phyloP scores from a whole-genome alignment of 2,888 invertebrate species.

The Plagiodera versicolora region DNA sequence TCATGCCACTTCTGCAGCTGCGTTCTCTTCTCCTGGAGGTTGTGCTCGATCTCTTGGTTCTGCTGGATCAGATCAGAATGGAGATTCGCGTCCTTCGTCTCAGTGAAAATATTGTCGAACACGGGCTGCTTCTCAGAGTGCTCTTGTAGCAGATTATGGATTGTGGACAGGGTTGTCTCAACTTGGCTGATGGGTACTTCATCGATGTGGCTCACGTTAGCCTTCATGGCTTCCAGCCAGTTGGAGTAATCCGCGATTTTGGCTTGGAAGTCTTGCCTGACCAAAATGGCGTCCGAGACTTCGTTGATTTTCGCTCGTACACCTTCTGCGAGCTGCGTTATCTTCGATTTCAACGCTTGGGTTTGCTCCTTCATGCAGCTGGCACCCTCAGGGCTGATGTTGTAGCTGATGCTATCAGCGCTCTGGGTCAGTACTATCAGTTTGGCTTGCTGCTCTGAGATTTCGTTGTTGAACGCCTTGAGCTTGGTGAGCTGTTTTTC shows the following conservation, averaged over 20 bases:
- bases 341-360: conserved; percentile 71
- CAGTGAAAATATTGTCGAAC: conserved; percentile 77
- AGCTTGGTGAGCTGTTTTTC: conserved; percentile 75
- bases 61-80: conserved; percentile 76
- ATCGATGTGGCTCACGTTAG: conserved; percentile 74
- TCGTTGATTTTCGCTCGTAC: conserved; percentile 76
- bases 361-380: conserved; percentile 71
- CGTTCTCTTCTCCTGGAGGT: conserved; percentile 72
- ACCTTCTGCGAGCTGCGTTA: conserved; percentile 74
- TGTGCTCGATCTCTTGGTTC: conserved; percentile 76
- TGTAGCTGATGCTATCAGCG: conserved; percentile 77
- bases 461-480: conserved; percentile 81
- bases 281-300: conserved; percentile 78
- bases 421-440: conserved; percentile 77
- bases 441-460: conserved; percentile 83
- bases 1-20: conserved; percentile 82
- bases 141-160: conserved; percentile 81
- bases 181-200: conserved; percentile 82
- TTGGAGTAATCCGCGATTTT: conserved; percentile 77
- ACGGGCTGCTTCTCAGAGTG: conserved; percentile 80
- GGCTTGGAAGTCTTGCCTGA: conserved; percentile 81
- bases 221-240: conserved; percentile 75
- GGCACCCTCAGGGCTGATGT: conserved; percentile 77
- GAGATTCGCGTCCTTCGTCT: conserved; percentile 75
- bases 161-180: conserved; percentile 74